phyloP scores from a whole-genome alignment of 2,888 invertebrate species.

The Drepanosiphum platanoidis region DNA sequence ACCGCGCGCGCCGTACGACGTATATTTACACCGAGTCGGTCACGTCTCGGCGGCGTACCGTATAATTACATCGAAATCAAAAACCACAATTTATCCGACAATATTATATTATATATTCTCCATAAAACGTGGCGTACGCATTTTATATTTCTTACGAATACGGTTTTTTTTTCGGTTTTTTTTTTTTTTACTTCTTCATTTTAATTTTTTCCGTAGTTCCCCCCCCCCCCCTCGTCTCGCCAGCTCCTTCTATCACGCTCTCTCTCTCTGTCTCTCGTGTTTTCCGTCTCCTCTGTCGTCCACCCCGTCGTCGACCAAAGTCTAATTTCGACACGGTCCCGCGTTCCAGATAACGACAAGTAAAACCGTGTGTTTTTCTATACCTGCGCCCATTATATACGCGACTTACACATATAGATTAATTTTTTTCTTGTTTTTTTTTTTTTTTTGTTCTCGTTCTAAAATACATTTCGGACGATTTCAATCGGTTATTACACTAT shows the following conservation, averaged over 20 bases:
- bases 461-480: conserved; percentile 24
- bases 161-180: not conserved
- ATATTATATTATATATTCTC: conserved; percentile 39
- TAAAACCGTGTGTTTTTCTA: conserved; percentile 18
- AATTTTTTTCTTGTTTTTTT: conserved; percentile 4
- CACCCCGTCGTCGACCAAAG: not conserved
- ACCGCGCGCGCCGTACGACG: too few species aligned
- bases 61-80: conserved; percentile 59
- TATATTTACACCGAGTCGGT: too few species aligned
- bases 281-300: too few species aligned
- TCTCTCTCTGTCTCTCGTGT: not conserved
- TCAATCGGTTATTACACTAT: conserved; percentile 1
- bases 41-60: conserved; percentile 48
- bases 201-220: conserved; percentile 4
- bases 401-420: not conserved
- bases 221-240: not conserved
- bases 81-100: conserved; percentile 56
- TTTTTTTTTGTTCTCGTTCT: conserved; percentile 16
- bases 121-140: not conserved
- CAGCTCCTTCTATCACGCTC: not conserved
- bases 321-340: conserved; percentile 60
- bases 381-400: not conserved
- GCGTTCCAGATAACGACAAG: conserved; percentile 52
- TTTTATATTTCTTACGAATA: conserved; percentile 27
- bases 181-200: conserved; percentile 2